These are phyloP conservation scores for Lasioglossum marginatum DNA, from an alignment of 2,888 invertebrate species.

Conservation along the genomic window DNA sequence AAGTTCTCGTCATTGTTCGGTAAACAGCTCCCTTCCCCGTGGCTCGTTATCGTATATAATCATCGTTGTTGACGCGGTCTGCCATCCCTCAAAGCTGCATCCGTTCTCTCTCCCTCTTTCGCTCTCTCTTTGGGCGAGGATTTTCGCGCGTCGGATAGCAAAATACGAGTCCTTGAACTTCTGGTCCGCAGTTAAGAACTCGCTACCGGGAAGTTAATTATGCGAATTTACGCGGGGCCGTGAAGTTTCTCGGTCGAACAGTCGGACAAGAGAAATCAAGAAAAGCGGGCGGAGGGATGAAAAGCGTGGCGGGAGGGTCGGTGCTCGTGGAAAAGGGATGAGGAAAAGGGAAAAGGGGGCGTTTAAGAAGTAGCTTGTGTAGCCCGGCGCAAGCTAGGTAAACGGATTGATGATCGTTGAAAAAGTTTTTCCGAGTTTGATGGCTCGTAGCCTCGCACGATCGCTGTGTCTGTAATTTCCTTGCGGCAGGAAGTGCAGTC, in stretches of 20 bases:
- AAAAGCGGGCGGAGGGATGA: not conserved
- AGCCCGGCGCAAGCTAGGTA: constrained; percentile 44
- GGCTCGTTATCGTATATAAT: constrained; percentile 38
- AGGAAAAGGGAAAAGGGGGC: not conserved
- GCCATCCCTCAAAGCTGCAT: not conserved
- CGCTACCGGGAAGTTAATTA: constrained; percentile 60
- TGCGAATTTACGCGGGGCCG: constrained; percentile 53
- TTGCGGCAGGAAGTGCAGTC: constrained; percentile 68
- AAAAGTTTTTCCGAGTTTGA: constrained; percentile 59
- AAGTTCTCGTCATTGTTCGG: constrained; percentile 13
- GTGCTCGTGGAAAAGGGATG: not conserved
- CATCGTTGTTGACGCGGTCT: constrained; percentile 35
- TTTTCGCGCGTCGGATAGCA: constrained; percentile 32
- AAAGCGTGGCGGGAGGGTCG: not conserved
- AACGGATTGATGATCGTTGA: constrained; percentile 67
- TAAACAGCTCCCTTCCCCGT: constrained; percentile 21
- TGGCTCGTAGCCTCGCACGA: constrained; percentile 41
- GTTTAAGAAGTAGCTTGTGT: constrained; percentile 32
- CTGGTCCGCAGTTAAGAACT: constrained; percentile 61
- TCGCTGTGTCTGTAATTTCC: constrained; percentile 68
- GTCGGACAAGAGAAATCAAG: constrained; percentile 23
- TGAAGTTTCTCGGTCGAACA: constrained; percentile 46
- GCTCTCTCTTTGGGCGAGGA: not conserved
- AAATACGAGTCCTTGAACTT: constrained; percentile 57
- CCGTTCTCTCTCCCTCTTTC: not conserved